Conservation (phyloP, 2,888 invertebrate species). For the Bursaphelenchus okinawaensis region DNA sequence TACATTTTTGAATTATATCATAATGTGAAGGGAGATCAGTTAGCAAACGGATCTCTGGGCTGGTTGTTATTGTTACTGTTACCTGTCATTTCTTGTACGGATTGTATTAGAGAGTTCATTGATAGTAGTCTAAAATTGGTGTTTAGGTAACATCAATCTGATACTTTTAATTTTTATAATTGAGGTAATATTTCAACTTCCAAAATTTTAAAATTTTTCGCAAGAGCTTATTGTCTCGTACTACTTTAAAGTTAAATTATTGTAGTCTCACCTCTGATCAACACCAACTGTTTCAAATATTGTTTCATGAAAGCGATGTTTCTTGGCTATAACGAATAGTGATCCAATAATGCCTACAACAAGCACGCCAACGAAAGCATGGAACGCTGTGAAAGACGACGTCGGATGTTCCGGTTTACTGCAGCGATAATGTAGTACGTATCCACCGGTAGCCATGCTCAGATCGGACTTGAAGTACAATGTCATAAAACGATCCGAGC, state of each 20-base stretch:
- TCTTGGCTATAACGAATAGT: not conserved
- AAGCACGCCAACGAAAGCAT: not conserved
- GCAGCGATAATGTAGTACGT: not conserved
- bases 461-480: slow-evolving; percentile 19
- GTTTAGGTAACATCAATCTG: too few relatives aligned
- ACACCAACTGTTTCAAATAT: not conserved
- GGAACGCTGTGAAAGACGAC: not conserved
- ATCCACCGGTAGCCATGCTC: slow-evolving; percentile 12
- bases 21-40: too few relatives aligned
- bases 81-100: not conserved
- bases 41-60: not conserved
- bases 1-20: too few relatives aligned
- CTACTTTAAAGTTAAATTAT: not conserved
- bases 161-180: too few relatives aligned
- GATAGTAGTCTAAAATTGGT: not conserved
- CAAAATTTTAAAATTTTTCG: not conserved
- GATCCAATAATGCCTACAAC: not conserved
- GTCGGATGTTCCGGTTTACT: not conserved
- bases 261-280: not conserved
- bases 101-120: not conserved
- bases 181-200: too few relatives aligned
- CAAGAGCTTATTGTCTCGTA: not conserved
- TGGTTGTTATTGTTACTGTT: too few relatives aligned
- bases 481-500: slow-evolving; percentile 9
- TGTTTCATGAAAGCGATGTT: not conserved